Base-by-base conservation (phyloP, 2,888 invertebrate genomes). In the Hemaris fuciformis region DNA sequence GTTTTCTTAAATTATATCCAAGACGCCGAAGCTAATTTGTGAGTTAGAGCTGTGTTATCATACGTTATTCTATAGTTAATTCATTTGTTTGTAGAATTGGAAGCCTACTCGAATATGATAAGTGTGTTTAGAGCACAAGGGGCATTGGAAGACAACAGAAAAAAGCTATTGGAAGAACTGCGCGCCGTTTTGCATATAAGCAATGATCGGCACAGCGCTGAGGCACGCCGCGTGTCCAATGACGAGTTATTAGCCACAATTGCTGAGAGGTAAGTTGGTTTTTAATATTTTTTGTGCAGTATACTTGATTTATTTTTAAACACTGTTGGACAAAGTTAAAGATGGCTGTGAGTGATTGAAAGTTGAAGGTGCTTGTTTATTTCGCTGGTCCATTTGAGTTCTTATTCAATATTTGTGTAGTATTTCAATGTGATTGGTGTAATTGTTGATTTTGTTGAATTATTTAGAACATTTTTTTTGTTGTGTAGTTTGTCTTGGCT, bases 71-170 rank as follows among this genome's bases (percentile, higher is more conserved):
- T 62, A 72, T 65, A 64, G 65, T 64, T 67, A 68, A 72, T 77
- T 81, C 74, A 70, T 83, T 83, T 87, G 80, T 79, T 93, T 94
- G 62, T 85, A 98, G 98, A 98, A 94, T 91, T 98, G 85, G 98
- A 98, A 92, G 97, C 98, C 71, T 98, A 98, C 94, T 96, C 97
- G 77, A 95, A 96, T 87, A 94, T 98, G 86, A 95, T 98, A 64
- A 96, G 97, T 81, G 98, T 97, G 75, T 95, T 98, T 84, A 95
- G 98, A 89, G 98, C 98, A 76, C 98, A 98, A 93, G 98, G 98
- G 72, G 95, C 96, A 79, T 94, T 98, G 65, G 96, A 95, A 83
- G 95, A 95, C 79, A 96, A 96, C 80, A 98, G 98, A 93, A 95
- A 95, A 82, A 96, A 95, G 87, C 89, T 98, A 76, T 93, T 98